phyloP scores from a whole-genome alignment of 2,113 vertebrate genomes.

The Limnothrissa miodon region DNA sequence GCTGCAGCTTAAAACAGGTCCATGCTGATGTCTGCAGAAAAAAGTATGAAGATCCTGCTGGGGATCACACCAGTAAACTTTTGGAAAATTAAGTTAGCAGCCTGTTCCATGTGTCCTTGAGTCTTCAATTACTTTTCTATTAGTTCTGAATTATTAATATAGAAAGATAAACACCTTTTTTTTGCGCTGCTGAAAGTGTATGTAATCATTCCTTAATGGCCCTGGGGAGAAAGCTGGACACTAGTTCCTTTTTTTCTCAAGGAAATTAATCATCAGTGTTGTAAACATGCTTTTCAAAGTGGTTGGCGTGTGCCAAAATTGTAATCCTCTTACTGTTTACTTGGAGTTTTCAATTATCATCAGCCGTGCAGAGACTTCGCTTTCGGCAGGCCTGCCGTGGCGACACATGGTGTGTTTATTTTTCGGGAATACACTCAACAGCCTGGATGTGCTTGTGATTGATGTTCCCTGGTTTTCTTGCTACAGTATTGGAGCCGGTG shows the following conservation, averaged over 20 bases:
- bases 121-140: not conserved
- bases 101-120: not conserved
- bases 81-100: not conserved
- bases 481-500: not conserved
- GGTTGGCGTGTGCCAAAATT: constrained; percentile 38
- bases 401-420: constrained; percentile 27
- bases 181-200: not conserved
- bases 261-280: constrained; percentile 42
- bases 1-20: not conserved
- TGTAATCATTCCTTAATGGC: constrained; percentile 13
- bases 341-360: constrained; percentile 32
- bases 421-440: constrained; percentile 34
- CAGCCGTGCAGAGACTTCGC: not conserved
- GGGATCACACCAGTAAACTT: not conserved
- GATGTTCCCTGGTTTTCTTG: constrained; percentile 36
- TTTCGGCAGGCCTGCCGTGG: constrained; percentile 27
- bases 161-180: not conserved
- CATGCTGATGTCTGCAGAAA: not conserved
- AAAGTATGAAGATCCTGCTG: not conserved
- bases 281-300: constrained; percentile 41
- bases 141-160: not conserved
- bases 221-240: not conserved
- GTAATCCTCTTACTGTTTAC: constrained; percentile 48
- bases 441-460: constrained; percentile 43
- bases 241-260: constrained; percentile 12